A percentile compares a stretch with the other conserved stretches of the same genome.
phyloP scores from a whole-genome alignment of 2,113 vertebrate genomes.

The Cryptotis parvus region DNA sequence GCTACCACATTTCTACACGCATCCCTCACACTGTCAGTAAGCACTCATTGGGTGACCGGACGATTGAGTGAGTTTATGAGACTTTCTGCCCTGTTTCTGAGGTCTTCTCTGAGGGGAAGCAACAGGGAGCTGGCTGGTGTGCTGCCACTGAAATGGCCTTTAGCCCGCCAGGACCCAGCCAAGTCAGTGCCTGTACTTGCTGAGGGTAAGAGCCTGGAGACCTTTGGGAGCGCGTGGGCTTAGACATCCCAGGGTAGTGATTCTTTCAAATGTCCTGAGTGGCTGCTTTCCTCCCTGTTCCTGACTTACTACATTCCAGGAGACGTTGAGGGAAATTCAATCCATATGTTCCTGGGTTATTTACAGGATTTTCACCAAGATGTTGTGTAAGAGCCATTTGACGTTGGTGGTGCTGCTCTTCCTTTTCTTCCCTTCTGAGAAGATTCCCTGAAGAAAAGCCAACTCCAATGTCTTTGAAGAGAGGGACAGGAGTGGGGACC shows the following conservation, averaged over 20 bases:
- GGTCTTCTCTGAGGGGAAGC: background rate
- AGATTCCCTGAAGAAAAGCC: conserved; percentile 54
- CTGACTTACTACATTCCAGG: conserved; percentile 41
- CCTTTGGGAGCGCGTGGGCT: background rate
- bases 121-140: background rate
- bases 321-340: conserved; percentile 59
- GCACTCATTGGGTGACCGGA: background rate
- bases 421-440: conserved; percentile 50
- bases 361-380: conserved; percentile 52
- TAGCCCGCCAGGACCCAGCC: background rate
- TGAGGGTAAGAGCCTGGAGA: background rate
- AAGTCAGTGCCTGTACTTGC: background rate
- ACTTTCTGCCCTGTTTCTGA: background rate
- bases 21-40: background rate
- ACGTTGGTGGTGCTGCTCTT: conserved; percentile 15
- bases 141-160: fast-evolving
- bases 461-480: background rate
- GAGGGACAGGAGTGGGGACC: background rate
- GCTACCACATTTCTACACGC: background rate
- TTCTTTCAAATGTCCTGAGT: conserved; percentile 24
- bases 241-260: background rate
- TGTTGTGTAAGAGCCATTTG: conserved; percentile 67
- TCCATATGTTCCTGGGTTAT: conserved; percentile 28
- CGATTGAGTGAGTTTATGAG: background rate
- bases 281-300: background rate